phyloP scores from a whole-genome alignment of 2,888 invertebrate genomes.

The Caenorhabditis sinica region DNA sequence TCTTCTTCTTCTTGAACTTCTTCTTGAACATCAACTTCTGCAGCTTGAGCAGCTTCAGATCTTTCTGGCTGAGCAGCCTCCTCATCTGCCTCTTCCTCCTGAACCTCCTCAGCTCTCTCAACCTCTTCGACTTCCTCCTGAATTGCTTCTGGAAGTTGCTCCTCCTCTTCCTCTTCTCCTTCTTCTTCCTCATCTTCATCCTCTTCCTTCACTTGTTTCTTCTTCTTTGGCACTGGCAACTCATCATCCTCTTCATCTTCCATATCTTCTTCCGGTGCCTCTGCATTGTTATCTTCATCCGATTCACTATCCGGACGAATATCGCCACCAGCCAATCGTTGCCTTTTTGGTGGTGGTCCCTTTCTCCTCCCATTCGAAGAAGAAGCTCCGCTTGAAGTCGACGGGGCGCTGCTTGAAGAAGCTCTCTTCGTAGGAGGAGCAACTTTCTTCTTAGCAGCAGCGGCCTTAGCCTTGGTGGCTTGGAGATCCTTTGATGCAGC shows the following conservation, averaged over 20 bases:
- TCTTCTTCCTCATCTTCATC: constrained; percentile 25
- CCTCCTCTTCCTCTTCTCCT: constrained; percentile 2
- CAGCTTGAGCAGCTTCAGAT: not conserved
- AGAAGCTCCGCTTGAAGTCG: not conserved
- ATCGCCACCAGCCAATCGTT: constrained; percentile 66
- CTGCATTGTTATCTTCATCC: constrained; percentile 35
- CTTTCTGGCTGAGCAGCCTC: not conserved
- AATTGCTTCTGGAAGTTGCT: not conserved
- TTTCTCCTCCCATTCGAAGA: not conserved
- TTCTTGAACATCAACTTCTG: not conserved
- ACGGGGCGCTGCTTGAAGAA: not conserved
- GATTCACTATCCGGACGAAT: constrained; percentile 67
- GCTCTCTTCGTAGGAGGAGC: constrained; percentile 6
- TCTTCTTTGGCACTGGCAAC: constrained; percentile 21
- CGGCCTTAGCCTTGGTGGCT: constrained; percentile 7
- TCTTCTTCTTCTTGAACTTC: not conserved
- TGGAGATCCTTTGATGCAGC: not conserved
- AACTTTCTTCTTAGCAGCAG: constrained; percentile 2
- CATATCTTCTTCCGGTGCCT: not conserved
- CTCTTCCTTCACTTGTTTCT: constrained; percentile 28
- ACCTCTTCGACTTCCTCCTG: not conserved
- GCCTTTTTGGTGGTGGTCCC: constrained; percentile 31
- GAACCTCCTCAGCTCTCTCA: not conserved
- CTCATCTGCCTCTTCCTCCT: constrained; percentile 8
- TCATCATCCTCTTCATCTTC: constrained; percentile 22